Evolutionary conservation across 2,113 vertebrate genomes (phyloP), one percentile per base, ranked within the genome.

Genomic region (Catharus fuscescens): DNA sequence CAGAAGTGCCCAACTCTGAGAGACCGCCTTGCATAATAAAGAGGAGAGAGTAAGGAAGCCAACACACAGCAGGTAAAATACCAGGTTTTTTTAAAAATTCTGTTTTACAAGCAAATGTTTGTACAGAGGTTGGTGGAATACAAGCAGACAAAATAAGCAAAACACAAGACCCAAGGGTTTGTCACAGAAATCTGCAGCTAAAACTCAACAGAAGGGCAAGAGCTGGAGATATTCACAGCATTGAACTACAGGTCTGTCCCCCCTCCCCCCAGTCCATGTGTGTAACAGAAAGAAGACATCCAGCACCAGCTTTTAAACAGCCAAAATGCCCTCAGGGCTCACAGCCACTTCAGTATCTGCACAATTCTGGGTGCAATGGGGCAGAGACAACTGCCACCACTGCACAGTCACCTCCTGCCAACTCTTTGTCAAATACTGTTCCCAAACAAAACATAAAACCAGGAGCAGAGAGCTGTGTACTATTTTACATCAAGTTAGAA

Each of bases 51-150:
- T 70, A 90, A 95, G 57, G 80, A 90, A 94, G 76, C 61, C 84
- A 94, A 88, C 44, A 95, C 82, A 38, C 45, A 50, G 47, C 0
- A 84, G 45, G 57, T 88, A 96, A 95, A 95, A 94, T 88, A 93
- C 56, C 82, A 74, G 45, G 0, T n/a, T 93, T 92, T 86, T 56
- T 50, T 8, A 13, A 73, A 96, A 60, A 76, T 23, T 91, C 80
- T 34, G 54, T 88, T 95, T 97, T 94, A 97, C 88, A 96, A 82
- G 92, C 87, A 44, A 36, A 26, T 57, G 67, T 94, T 94, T 90
- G 72, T 92, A 96, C 93, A 96, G 93, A 94, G 52, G 36, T 48
- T 67, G 82, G 72, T 53, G 64, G 78, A 56, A 78, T 85, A 92
- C 72, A 74, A 89, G 78, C 12, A 2, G 85, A 86, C 32, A 88